A percentile compares a stretch with the other conserved stretches of the same genome.
phyloP scores from a whole-genome alignment of 2,888 invertebrate species.

The Diplolepis rosae region DNA sequence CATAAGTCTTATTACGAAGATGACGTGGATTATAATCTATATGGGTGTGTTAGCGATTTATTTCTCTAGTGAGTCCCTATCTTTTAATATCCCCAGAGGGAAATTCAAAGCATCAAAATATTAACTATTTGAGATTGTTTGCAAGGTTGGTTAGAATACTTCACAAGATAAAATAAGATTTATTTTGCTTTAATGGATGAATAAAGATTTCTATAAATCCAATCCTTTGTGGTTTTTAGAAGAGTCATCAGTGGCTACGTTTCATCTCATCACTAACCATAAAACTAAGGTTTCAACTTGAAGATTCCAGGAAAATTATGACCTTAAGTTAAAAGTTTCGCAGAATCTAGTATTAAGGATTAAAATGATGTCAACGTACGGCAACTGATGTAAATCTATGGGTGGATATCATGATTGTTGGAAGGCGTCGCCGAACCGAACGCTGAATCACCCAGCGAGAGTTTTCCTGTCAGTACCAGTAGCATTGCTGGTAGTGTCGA shows the following conservation, averaged over 20 bases:
- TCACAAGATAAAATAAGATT: not conserved
- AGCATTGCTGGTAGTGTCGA: slow-evolving; percentile 61
- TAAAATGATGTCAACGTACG: slow-evolving; percentile 56
- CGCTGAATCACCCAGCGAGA: slow-evolving; percentile 73
- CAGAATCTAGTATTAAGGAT: slow-evolving; percentile 30
- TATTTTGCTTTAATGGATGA: not conserved
- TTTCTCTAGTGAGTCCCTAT: no score
- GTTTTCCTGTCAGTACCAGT: slow-evolving; percentile 73
- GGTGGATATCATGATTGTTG: slow-evolving; percentile 64
- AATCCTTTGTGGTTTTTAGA: no score
- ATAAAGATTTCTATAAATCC: no score
- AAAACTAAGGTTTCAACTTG: not conserved
- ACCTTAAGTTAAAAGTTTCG: not conserved
- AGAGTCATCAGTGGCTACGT: no score
- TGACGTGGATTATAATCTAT: not conserved
- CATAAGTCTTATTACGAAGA: not conserved
- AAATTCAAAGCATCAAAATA: no score
- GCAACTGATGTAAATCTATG: slow-evolving; percentile 53
- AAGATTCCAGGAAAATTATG: not conserved
- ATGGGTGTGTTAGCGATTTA: not conserved
- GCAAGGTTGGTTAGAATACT: not conserved
- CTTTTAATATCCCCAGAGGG: not conserved
- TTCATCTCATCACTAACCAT: no score
- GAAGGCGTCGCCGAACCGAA: slow-evolving; percentile 73
- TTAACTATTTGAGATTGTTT: no score